A percentile compares a stretch with the other conserved stretches of the same genome.
phyloP scores from a whole-genome alignment of 2,888 invertebrate genomes.

The Brachyptera risi region DNA sequence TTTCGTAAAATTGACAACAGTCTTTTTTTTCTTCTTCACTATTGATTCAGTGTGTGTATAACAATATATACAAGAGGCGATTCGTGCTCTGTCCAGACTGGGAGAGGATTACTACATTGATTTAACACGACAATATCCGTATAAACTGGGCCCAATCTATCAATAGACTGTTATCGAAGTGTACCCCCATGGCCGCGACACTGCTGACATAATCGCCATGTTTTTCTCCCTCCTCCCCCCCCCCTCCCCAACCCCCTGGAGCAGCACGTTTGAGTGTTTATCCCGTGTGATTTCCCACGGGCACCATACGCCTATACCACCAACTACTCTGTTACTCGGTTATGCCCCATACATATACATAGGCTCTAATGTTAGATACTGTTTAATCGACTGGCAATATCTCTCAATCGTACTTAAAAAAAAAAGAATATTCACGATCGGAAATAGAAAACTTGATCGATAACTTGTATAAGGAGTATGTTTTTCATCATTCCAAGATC shows the following conservation, averaged over 20 bases:
- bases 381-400: constrained; percentile 11
- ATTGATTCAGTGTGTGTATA: no score
- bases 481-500: no score
- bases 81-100: no score
- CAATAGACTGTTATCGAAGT: background rate
- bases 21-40: no score
- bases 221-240: background rate
- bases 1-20: no score
- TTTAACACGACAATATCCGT: background rate
- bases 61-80: no score
- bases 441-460: no score
- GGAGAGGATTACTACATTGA: no score
- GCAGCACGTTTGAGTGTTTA: constrained; percentile 5
- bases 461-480: no score
- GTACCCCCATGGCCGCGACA: background rate
- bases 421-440: no score
- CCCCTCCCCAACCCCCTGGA: background rate
- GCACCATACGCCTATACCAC: constrained; percentile 10
- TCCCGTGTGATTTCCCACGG: constrained; percentile 24
- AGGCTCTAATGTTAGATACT: no score
- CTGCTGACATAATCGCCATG: constrained; percentile 6
- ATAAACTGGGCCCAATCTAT: background rate
- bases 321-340: constrained; percentile 2
- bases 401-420: constrained; percentile 5
- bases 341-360: no score